phyloP scores from a whole-genome alignment of 2,888 invertebrate genomes.

The Catonia carolina region DNA sequence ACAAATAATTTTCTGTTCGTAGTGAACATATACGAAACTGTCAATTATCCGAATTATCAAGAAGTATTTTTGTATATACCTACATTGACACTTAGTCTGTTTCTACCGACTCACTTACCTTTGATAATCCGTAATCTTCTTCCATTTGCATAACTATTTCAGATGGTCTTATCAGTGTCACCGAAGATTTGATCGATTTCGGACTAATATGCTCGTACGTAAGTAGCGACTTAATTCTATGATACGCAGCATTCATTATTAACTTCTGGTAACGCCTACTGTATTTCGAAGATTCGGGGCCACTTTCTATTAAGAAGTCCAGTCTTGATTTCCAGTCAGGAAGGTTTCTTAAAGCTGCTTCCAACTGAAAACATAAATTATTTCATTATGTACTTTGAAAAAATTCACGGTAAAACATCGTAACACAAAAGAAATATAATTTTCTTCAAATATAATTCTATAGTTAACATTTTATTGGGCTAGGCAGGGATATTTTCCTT shows the following conservation, averaged over 20 bases:
- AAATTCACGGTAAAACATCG: not conserved
- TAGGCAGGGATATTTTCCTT: too few species aligned
- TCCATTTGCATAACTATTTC: conserved; percentile 49
- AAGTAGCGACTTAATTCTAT: conserved; percentile 50
- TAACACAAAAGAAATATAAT: too few species aligned
- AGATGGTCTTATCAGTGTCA: conserved; percentile 58
- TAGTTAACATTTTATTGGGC: too few species aligned
- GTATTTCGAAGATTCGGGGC: conserved; percentile 32
- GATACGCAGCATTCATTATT: conserved; percentile 45
- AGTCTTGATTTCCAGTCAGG: conserved; percentile 53
- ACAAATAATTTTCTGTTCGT: too few species aligned
- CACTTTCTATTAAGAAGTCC: conserved; percentile 43
- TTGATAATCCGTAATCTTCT: conserved; percentile 57
- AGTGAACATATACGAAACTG: too few species aligned
- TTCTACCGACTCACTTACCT: conserved; percentile 40
- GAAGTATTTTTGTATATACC: not conserved
- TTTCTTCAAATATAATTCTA: too few species aligned
- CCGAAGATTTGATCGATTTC: conserved; percentile 47
- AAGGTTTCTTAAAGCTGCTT: conserved; percentile 41
- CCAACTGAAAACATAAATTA: conserved; percentile 25
- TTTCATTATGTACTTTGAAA: not conserved
- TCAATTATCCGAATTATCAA: too few species aligned
- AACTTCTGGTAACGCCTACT: conserved; percentile 43
- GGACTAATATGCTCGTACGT: conserved; percentile 42
- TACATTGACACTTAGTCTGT: not conserved